Evolutionary conservation across 2,113 vertebrate species (phyloP).

Genomic region (Crotalus helleri): DNA sequence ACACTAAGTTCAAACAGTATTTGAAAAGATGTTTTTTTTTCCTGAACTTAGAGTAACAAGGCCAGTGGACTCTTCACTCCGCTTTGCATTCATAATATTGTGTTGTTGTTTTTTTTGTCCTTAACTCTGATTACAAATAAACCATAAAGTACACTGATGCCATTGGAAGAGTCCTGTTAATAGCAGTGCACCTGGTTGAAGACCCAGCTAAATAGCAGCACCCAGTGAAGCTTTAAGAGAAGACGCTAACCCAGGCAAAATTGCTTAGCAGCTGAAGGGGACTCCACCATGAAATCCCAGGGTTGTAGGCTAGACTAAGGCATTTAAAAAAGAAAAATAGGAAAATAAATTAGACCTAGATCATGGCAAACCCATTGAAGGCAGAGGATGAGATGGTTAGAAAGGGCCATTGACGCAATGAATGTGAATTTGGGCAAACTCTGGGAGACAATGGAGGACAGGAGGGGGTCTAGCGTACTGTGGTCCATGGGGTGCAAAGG

Average conservation of each 20-base stretch:
- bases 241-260: rapidly evolving
- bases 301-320: not conserved
- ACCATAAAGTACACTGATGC: not conserved
- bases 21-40: not conserved
- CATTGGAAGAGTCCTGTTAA: not conserved
- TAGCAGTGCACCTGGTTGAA: not conserved
- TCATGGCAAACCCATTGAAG: not conserved
- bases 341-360: not conserved
- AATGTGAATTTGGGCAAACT: too few relatives aligned
- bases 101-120: not conserved
- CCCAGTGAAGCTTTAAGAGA: not conserved
- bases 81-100: not conserved
- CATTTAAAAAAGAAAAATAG: not conserved
- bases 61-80: not conserved
- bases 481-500: too few relatives aligned
- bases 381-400: too few relatives aligned
- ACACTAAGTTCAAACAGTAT: not conserved
- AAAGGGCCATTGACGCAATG: too few relatives aligned
- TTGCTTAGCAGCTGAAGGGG: not conserved
- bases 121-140: not conserved
- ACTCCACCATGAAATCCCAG: not conserved
- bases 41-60: not conserved
- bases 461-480: too few relatives aligned
- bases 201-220: not conserved
- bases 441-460: too few relatives aligned